Conservation (phyloP, 2,888 invertebrate genomes). For the Oscheius sp. region DNA sequence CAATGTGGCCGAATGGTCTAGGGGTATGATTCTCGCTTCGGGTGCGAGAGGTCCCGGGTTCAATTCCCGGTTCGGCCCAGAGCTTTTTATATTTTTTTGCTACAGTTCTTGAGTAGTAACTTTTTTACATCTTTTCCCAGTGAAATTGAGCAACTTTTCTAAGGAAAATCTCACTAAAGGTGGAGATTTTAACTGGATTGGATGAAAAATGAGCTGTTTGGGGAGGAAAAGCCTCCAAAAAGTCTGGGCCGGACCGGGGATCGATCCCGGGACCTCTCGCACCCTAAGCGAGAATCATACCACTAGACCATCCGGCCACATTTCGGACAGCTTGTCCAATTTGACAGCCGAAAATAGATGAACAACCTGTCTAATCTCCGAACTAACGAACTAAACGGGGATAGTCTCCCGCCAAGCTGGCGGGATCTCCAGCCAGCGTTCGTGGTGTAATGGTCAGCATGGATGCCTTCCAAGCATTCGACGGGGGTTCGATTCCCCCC, state of each 20-base stretch:
- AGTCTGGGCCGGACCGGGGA: constrained; percentile 13
- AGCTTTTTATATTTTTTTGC: too few relatives aligned
- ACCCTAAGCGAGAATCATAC: constrained; percentile 22
- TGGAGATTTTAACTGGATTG: too few relatives aligned
- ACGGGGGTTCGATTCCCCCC: constrained; percentile 52
- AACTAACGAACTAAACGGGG: too few relatives aligned
- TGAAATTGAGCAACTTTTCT: too few relatives aligned
- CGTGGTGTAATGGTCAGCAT: constrained; percentile 50
- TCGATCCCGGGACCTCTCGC: constrained; percentile 22
- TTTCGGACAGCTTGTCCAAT: not conserved
- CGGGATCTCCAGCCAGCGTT: constrained; percentile 10
- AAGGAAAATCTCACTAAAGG: too few relatives aligned
- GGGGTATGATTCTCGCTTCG: constrained; percentile 70
- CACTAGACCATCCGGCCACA: constrained; percentile 12
- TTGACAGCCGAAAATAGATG: not conserved
- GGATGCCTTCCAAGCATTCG: constrained; percentile 54
- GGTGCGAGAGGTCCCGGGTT: constrained; percentile 70
- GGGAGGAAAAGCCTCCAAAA: too few relatives aligned
- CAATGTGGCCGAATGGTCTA: constrained; percentile 67
- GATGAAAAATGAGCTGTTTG: too few relatives aligned
- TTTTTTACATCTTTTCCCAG: too few relatives aligned
- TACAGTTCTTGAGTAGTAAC: too few relatives aligned
- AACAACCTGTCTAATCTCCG: too few relatives aligned
- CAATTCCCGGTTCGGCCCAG: constrained; percentile 46
- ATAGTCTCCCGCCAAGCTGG: too few relatives aligned